Conservation (phyloP, 1,140 invertebrate genomes). For the Saccostrea echinata region DNA sequence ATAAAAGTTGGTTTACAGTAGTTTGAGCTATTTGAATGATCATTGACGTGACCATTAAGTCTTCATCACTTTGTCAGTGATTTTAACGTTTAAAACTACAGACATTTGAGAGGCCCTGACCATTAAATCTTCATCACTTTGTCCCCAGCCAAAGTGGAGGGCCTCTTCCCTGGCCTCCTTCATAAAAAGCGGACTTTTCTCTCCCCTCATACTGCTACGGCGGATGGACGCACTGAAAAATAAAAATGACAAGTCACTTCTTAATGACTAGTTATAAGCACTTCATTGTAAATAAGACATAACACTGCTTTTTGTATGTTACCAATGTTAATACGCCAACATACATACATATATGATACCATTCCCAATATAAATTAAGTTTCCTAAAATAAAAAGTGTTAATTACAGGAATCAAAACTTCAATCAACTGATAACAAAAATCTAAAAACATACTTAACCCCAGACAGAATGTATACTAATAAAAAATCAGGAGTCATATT, state of each 20-base stretch:
- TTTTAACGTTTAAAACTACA: background rate
- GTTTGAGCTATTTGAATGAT: no score
- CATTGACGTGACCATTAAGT: no score
- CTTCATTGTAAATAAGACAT: background rate
- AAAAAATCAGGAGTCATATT: no score
- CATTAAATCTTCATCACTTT: conserved; percentile 63
- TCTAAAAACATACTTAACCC: no score
- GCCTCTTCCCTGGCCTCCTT: conserved; percentile 96
- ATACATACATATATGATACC: no score
- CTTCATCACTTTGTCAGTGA: background rate
- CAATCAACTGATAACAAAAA: no score
- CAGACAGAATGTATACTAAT: no score
- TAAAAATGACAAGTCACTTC: conserved; percentile 50
- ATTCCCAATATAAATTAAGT: no score
- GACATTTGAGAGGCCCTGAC: conserved; percentile 28
- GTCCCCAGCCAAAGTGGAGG: conserved; percentile 71
- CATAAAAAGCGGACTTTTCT: conserved; percentile 96
- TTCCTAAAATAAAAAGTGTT: no score
- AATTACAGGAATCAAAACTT: no score
- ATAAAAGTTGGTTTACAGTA: no score
- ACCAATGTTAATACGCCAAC: no score
- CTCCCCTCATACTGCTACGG: conserved; percentile 92
- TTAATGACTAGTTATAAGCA: background rate
- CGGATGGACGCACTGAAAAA: conserved; percentile 92
- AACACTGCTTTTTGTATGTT: background rate